Conservation (phyloP, 1,140 invertebrate species). For the Calliopsis andreniformis region DNA sequence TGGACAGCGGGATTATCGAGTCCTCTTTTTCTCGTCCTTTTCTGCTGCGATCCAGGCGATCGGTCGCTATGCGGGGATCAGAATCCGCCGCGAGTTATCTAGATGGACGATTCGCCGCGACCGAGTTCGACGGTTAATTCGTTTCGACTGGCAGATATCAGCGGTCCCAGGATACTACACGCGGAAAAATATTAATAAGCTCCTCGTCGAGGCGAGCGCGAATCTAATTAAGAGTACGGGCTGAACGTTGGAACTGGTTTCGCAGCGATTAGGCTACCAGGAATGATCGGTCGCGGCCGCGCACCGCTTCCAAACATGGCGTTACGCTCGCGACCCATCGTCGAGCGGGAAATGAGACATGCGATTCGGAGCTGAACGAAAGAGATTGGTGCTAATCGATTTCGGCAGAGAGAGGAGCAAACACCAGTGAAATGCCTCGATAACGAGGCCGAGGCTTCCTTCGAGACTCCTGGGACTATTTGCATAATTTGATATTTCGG, state of each 20-base stretch:
- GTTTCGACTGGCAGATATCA: conserved; percentile 18
- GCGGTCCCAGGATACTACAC: neutral
- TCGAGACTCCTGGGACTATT: too few species aligned
- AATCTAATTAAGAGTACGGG: conserved; percentile 45
- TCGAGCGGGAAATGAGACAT: neutral
- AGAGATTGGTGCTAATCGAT: neutral
- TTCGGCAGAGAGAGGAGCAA: neutral
- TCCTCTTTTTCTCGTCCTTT: neutral
- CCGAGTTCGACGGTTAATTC: conserved; percentile 41
- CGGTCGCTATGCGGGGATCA: neutral
- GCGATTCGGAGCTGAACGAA: neutral
- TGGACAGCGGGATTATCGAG: neutral
- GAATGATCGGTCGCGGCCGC: neutral
- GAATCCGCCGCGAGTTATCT: conserved; percentile 14
- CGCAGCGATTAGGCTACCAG: conserved; percentile 35
- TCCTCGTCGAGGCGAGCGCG: neutral
- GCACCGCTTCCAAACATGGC: conserved; percentile 1
- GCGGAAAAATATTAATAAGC: conserved; percentile 40
- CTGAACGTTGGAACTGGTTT: conserved; percentile 34
- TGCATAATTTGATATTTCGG: neutral
- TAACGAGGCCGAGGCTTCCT: neutral
- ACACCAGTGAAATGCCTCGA: neutral
- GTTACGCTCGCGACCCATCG: neutral
- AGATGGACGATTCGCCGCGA: conserved; percentile 35
- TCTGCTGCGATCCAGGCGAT: too few species aligned